Conservation (phyloP, 2,888 invertebrate genomes). For the Epinotia brunnichana region DNA sequence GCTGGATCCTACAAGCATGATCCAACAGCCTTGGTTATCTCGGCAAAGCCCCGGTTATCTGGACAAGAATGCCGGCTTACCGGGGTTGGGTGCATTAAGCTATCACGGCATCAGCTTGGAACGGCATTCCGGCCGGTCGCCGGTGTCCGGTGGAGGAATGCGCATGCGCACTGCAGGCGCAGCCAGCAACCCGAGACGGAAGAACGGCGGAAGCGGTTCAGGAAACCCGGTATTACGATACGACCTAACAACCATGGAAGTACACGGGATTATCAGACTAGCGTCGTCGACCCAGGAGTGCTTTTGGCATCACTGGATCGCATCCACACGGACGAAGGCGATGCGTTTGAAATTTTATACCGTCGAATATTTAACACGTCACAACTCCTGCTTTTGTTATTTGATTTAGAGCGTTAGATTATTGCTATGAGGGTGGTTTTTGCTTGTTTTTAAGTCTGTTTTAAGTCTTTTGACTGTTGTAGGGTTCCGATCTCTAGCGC, state of each 20-base stretch:
- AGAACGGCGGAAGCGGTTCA: slow-evolving; percentile 83
- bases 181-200: slow-evolving; percentile 82
- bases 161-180: too few species aligned
- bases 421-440: slow-evolving; percentile 48
- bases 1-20: background rate
- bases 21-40: slow-evolving; percentile 37
- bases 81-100: slow-evolving; percentile 69
- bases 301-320: slow-evolving; percentile 41
- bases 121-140: slow-evolving; percentile 78
- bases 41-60: slow-evolving; percentile 59
- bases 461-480: slow-evolving; percentile 49
- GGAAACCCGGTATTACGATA: slow-evolving; percentile 65
- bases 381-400: background rate
- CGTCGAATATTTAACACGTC: slow-evolving; percentile 7
- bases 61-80: slow-evolving; percentile 63
- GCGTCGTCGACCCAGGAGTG: slow-evolving; percentile 45
- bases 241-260: slow-evolving; percentile 48
- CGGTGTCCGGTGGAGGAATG: slow-evolving; percentile 77
- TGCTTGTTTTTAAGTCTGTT: background rate
- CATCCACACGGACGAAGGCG: slow-evolving; percentile 43
- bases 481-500: slow-evolving; percentile 72
- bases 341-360: slow-evolving; percentile 31
- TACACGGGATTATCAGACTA: slow-evolving; percentile 50
- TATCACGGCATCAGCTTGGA: slow-evolving; percentile 73
- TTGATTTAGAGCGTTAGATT: background rate